These are phyloP conservation scores for Microplitis deprimator DNA, from an alignment of 2,888 invertebrate genomes.

Conservation along the genomic window DNA sequence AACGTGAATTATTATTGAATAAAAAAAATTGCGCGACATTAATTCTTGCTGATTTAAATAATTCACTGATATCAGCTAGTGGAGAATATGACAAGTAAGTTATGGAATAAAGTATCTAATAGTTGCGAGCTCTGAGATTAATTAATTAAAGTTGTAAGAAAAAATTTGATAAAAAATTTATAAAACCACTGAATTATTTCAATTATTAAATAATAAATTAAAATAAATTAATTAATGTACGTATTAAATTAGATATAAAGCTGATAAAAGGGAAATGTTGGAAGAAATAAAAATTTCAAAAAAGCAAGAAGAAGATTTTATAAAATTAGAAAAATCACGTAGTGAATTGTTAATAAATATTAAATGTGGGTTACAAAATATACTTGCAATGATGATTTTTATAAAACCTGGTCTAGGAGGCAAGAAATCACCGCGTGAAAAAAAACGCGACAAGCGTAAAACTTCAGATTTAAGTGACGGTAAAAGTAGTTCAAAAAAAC, in stretches of 20 bases:
- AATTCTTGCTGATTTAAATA: slow-evolving; percentile 73
- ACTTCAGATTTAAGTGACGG: slow-evolving; percentile 37
- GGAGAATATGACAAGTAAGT: slow-evolving; percentile 55
- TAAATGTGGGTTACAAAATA: slow-evolving; percentile 75
- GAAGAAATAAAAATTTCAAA: slow-evolving; percentile 72
- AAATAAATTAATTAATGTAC: neutral
- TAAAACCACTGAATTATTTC: no score
- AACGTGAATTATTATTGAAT: slow-evolving; percentile 72
- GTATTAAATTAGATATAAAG: slow-evolving; percentile 70
- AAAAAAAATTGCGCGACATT: slow-evolving; percentile 73
- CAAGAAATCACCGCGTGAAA: slow-evolving; percentile 41
- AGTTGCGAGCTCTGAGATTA: no score
- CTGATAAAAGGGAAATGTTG: slow-evolving; percentile 72
- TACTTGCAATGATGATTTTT: slow-evolving; percentile 74
- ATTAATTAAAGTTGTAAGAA: no score
- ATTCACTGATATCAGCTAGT: slow-evolving; percentile 64
- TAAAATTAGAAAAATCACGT: slow-evolving; percentile 71
- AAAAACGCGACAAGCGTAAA: slow-evolving; percentile 38
- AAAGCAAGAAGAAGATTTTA: slow-evolving; percentile 70
- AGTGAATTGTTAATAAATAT: slow-evolving; percentile 75
- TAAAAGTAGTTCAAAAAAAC: slow-evolving; percentile 39
- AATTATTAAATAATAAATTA: no score
- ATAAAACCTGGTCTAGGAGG: slow-evolving; percentile 43
- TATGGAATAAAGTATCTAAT: neutral
- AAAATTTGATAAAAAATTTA: no score